These are phyloP conservation scores for Lycophotia porphyrea DNA, from an alignment of 2,888 invertebrate species.

Conservation along the genomic window DNA sequence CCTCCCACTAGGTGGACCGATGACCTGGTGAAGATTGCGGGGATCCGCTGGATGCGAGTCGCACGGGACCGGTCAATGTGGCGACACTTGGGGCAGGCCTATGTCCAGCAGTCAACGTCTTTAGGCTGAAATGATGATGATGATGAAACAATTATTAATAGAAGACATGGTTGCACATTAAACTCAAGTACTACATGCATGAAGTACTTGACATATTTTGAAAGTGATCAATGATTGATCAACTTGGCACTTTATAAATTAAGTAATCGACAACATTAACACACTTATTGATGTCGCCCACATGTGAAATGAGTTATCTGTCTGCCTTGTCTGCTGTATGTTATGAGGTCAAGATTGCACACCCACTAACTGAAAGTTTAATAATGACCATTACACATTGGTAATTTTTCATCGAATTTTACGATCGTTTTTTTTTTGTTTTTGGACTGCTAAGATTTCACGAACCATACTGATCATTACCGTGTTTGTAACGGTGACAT, in stretches of 20 bases:
- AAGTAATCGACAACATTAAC: constrained; percentile 60
- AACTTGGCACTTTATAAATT: constrained; percentile 27
- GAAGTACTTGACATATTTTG: constrained; percentile 23
- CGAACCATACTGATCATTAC: neutral
- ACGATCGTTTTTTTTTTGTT: neutral
- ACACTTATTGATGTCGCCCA: constrained; percentile 59
- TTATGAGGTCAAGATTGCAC: constrained; percentile 60
- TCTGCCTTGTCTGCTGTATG: constrained; percentile 46
- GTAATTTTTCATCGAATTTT: constrained; percentile 11
- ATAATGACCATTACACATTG: constrained; percentile 16
- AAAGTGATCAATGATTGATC: constrained; percentile 42
- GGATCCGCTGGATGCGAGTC: too few species aligned
- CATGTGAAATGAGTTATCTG: constrained; percentile 54
- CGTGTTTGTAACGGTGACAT: neutral
- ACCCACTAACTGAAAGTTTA: constrained; percentile 43
- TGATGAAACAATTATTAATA: neutral
- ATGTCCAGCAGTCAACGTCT: too few species aligned
- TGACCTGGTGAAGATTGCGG: too few species aligned
- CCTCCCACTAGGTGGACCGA: too few species aligned
- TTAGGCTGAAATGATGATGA: too few species aligned
- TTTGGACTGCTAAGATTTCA: neutral
- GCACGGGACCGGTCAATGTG: too few species aligned
- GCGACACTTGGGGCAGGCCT: too few species aligned
- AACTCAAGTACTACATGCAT: neutral
- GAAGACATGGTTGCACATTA: neutral